Base-by-base conservation (phyloP, 2,797 vertebrate species). In the Cynodonichthys magdalenae region DNA sequence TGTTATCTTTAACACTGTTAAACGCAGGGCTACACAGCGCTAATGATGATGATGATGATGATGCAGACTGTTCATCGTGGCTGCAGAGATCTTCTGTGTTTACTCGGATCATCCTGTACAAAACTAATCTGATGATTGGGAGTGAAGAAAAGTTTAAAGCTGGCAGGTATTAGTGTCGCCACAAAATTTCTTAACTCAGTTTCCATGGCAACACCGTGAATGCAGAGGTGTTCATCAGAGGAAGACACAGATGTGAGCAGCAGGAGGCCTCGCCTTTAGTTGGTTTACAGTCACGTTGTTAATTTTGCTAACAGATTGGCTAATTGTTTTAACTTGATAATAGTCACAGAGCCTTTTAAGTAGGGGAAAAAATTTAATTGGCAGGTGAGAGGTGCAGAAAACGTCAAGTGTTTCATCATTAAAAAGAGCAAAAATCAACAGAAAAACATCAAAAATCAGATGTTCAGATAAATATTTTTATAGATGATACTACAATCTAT, bases 151-250 rank as follows among this genome's bases (percentile, higher is more conserved):
- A 63, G 18, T n/a, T 19, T 15, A 12, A 24, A 20, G 27, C 45
- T 11, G 14, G 3, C 19, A 36, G 14, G 7, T 47, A 8, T 8
- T 48, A 39, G 12, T 24, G 15, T 14, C 34, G 27, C 18, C 3
- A 46, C 18, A 39, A 20, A 63, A 53, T 15, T 8, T 27, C 3
- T 29, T 27, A 39, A 54, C 31, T 41, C 4, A 2, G 31, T 54
- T 63, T 27, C 41, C 28, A 53, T 47, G 42, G 45, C 51, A 53
- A 52, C 42, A 34, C 15, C 36, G 20, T 15, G 28, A 36, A 48
- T 36, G 7, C 17, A 48, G 47, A 48, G 31, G 29, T 28, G 20
- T 18, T 17, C 5, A 8, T 19, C n/a, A 42, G 18, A 39, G 31
- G n/a, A 17, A 47, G 50, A 46, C 6, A 2, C 19, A 39, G 6